These are phyloP conservation scores for Phoenicopterus ruber DNA, from an alignment of 2,113 vertebrate species.

Conservation along the genomic window DNA sequence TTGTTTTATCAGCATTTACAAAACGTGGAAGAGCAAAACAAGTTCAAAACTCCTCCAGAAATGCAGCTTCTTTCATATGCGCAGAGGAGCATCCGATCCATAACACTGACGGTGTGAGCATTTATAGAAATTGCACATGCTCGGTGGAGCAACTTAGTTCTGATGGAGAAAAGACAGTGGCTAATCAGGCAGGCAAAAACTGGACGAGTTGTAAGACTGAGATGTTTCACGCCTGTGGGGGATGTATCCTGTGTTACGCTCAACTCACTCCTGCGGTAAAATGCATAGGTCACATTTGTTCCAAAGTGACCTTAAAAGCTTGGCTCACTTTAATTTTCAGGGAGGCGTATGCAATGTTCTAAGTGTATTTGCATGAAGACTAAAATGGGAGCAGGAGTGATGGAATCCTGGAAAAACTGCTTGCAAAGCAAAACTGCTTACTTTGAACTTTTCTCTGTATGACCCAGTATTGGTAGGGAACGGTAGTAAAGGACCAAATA, in stretches of 20 bases:
- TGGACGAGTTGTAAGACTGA: not conserved
- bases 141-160: not conserved
- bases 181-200: not conserved
- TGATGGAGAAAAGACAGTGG: not conserved
- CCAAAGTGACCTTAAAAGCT: not conserved
- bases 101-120: not conserved
- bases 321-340: not conserved
- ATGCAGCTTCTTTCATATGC: not conserved
- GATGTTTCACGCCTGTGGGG: not conserved
- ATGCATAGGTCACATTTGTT: not conserved
- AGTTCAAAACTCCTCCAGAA: not conserved
- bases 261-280: not conserved
- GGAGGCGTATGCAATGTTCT: not conserved
- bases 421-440: not conserved
- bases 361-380: not conserved
- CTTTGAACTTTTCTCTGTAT: not conserved
- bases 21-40: not conserved
- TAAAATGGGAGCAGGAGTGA: not conserved
- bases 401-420: not conserved
- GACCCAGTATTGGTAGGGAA: not conserved
- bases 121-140: not conserved
- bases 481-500: not conserved
- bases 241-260: not conserved
- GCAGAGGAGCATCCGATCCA: fast-evolving
- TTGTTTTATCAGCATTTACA: not conserved